These are phyloP conservation scores for Prietella phreatophila DNA, from an alignment of 2,113 vertebrate genomes.

Conservation along the genomic window DNA sequence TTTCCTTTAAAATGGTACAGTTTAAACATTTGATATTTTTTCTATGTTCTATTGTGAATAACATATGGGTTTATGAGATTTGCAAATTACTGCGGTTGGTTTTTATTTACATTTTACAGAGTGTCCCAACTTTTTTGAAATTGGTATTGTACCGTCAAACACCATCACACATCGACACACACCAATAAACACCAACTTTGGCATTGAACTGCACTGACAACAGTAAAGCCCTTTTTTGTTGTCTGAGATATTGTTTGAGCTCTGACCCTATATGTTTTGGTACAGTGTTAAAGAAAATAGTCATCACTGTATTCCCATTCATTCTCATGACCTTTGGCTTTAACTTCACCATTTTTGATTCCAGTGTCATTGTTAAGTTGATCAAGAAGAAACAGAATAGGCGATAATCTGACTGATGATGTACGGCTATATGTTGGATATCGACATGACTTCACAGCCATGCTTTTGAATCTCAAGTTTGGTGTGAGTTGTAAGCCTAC, in stretches of 20 bases:
- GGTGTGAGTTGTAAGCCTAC: too few relatives aligned
- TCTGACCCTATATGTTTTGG: not conserved
- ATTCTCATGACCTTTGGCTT: not conserved
- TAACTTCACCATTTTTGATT: not conserved
- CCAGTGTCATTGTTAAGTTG: not conserved
- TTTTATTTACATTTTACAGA: too few relatives aligned
- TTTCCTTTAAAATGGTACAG: too few relatives aligned
- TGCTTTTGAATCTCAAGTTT: too few relatives aligned
- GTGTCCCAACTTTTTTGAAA: too few relatives aligned
- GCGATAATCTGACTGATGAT: not conserved
- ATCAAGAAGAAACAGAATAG: not conserved
- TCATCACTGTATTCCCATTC: not conserved
- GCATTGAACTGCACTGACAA: not conserved
- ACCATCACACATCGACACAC: not conserved
- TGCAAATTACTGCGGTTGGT: too few relatives aligned
- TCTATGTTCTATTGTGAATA: too few relatives aligned
- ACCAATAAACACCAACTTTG: not conserved
- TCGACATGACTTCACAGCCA: too few relatives aligned
- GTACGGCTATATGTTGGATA: not conserved
- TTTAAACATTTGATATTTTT: too few relatives aligned
- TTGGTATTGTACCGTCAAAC: not conserved
- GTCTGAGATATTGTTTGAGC: not conserved
- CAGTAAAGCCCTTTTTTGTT: not conserved
- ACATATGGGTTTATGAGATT: too few relatives aligned
- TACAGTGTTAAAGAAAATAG: not conserved